phyloP scores from a whole-genome alignment of 2,797 vertebrate species.

The Parambassis ranga region DNA sequence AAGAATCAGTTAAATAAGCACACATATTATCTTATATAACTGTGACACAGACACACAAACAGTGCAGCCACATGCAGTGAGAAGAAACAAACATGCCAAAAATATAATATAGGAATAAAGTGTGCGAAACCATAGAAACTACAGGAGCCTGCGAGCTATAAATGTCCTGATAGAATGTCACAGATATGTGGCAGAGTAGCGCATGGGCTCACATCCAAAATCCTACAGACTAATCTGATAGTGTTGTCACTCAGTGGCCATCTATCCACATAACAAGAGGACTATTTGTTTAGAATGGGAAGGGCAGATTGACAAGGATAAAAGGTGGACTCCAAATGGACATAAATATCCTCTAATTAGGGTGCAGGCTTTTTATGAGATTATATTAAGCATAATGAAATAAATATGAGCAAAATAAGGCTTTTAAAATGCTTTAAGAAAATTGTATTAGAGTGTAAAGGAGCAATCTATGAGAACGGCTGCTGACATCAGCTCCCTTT shows the following conservation, averaged over 20 bases:
- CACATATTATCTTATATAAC: background rate
- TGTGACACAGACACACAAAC: background rate
- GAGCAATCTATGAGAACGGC: background rate
- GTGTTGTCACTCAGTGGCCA: conserved; percentile 3
- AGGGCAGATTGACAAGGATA: background rate
- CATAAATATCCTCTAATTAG: background rate
- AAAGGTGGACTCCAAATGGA: conserved; percentile 11
- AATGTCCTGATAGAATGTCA: background rate
- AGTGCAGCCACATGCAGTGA: background rate
- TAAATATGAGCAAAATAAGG: background rate
- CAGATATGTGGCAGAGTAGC: background rate
- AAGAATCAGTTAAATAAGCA: background rate
- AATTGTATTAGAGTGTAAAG: background rate
- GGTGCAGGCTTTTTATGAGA: too few relatives aligned
- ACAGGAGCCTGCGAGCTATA: background rate
- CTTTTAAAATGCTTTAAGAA: background rate
- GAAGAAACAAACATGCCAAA: background rate
- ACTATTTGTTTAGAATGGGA: background rate
- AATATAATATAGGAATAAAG: background rate
- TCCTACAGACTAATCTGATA: background rate
- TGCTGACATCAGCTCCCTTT: conserved; percentile 42
- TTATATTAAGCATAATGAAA: too few relatives aligned
- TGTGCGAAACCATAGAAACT: background rate
- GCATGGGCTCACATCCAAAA: background rate
- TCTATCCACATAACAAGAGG: conserved; percentile 4